These are phyloP conservation scores for Pachyrhynchus sulphureomaculatus DNA, from an alignment of 1,140 invertebrate genomes.

Conservation along the genomic window DNA sequence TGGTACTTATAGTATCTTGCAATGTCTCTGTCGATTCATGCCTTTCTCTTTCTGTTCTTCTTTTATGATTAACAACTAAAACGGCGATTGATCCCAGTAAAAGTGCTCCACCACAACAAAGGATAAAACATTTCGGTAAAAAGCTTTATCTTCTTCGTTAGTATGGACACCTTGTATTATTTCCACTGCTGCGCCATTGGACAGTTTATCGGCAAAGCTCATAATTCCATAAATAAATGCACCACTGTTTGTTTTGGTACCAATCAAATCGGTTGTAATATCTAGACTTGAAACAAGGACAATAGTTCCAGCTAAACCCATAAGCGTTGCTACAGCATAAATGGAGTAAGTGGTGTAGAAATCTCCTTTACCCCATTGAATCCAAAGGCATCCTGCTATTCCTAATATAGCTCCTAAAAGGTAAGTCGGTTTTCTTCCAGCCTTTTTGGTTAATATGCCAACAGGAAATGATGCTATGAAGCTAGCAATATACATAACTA, in stretches of 20 bases:
- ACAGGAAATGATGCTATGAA: conserved; percentile 76
- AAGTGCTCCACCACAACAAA: conserved; percentile 62
- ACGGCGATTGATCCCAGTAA: conserved; percentile 55
- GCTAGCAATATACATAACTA: conserved; percentile 84
- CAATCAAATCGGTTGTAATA: conserved; percentile 88
- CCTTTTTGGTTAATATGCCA: conserved; percentile 63
- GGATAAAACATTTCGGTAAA: conserved; percentile 55
- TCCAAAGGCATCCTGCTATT: conserved; percentile 67
- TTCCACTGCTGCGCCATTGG: conserved; percentile 82
- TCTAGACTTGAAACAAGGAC: conserved; percentile 89
- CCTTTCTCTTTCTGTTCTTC: not conserved
- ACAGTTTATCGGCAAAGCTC: conserved; percentile 93
- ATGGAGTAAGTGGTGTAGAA: conserved; percentile 66
- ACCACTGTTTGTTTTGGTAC: conserved; percentile 78
- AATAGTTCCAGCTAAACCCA: conserved; percentile 81
- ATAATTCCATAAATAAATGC: conserved; percentile 95
- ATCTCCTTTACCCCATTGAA: conserved; percentile 63
- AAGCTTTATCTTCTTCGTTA: conserved; percentile 40
- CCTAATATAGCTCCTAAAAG: conserved; percentile 67
- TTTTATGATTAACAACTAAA: conserved; percentile 29
- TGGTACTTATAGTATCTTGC: not conserved
- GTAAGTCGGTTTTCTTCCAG: conserved; percentile 52
- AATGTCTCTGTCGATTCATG: not conserved
- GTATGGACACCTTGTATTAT: conserved; percentile 69
- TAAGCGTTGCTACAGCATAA: conserved; percentile 70